phyloP scores from a whole-genome alignment of 2,113 vertebrate species.

The Nyctibius bracteatus region DNA sequence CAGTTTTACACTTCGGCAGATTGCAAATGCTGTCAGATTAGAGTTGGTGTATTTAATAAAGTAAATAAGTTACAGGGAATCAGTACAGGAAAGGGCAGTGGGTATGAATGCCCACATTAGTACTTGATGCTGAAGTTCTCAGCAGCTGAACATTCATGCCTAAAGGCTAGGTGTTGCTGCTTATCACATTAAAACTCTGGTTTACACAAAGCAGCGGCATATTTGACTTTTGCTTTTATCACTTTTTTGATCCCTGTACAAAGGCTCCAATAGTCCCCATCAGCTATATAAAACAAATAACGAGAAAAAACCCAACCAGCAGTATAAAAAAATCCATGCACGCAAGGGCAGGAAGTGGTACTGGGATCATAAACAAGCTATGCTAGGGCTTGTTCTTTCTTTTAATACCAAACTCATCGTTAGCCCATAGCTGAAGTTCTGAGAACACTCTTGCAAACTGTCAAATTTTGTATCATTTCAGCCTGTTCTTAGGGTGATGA shows the following conservation, averaged over 20 bases:
- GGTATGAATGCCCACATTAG: neutral
- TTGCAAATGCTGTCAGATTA: constrained; percentile 38
- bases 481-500: neutral
- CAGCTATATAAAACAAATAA: neutral
- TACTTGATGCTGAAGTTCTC: neutral
- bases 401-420: neutral
- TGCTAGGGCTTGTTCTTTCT: neutral
- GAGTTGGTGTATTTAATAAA: neutral
- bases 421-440: neutral
- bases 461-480: neutral
- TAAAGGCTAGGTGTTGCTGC: neutral
- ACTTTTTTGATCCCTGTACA: neutral
- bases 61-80: constrained; percentile 31
- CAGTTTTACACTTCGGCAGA: constrained; percentile 46
- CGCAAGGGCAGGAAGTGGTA: neutral
- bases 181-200: neutral
- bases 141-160: neutral
- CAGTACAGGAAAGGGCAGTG: neutral
- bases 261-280: neutral
- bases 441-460: neutral
- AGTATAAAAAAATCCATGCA: neutral
- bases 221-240: neutral
- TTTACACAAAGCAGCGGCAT: neutral
- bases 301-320: neutral
- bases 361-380: neutral